Conservation (phyloP, 2,797 vertebrate genomes). For the Anabacerthia variegaticeps region DNA sequence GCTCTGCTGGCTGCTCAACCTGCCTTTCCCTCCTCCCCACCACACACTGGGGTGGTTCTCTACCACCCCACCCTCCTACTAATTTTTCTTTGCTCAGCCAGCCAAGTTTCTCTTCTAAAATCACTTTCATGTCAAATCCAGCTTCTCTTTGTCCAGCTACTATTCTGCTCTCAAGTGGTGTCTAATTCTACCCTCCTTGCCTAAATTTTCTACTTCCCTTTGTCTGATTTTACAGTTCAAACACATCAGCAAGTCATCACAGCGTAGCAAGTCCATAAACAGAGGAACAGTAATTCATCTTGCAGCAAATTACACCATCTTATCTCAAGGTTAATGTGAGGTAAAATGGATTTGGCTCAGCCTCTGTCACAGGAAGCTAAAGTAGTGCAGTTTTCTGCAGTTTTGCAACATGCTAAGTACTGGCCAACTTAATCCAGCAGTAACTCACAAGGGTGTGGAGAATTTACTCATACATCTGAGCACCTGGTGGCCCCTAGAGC, state of each 20-base stretch:
- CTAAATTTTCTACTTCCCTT: background rate
- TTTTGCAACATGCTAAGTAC: background rate
- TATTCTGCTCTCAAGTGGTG: background rate
- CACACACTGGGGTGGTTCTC: background rate
- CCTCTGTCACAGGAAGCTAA: background rate
- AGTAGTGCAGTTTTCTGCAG: background rate
- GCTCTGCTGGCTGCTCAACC: background rate
- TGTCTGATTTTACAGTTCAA: background rate
- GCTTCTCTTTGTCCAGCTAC: background rate
- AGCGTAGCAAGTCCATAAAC: background rate
- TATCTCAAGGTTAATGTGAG: slow-evolving; percentile 31
- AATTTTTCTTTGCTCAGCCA: background rate
- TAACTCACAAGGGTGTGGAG: background rate
- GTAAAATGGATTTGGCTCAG: slow-evolving; percentile 14
- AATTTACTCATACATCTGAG: background rate
- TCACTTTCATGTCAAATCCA: background rate
- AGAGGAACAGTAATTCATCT: background rate
- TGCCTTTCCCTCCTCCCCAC: background rate
- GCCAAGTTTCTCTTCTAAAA: background rate
- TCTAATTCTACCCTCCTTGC: background rate
- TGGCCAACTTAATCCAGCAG: background rate
- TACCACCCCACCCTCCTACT: background rate
- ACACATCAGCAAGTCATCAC: slow-evolving; percentile 8
- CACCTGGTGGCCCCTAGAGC: background rate
- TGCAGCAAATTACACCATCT: background rate